A percentile compares a stretch with the other conserved stretches of the same genome.
Conservation (phyloP, 2,797 vertebrate species). For the Myotis pilosus region DNA sequence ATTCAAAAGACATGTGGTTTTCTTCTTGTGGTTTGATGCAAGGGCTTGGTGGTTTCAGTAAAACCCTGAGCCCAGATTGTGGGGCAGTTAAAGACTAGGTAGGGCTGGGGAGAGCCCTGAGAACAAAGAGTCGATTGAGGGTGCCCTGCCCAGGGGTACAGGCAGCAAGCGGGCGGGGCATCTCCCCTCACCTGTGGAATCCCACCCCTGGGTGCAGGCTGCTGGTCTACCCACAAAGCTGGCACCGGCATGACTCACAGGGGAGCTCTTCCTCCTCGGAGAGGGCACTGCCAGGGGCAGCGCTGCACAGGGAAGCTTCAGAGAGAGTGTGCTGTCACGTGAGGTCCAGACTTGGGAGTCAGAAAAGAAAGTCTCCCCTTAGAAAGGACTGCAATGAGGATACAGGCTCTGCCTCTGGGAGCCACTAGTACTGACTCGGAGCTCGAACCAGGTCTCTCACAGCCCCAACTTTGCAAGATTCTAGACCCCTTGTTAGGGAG, state of each 20-base stretch:
- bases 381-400: not conserved
- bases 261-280: not conserved
- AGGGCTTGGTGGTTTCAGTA: constrained; percentile 71
- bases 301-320: not conserved
- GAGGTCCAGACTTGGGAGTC: not conserved
- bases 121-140: constrained; percentile 78
- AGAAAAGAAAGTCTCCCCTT: not conserved
- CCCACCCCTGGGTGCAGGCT: not conserved
- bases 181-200: not conserved
- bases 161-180: constrained; percentile 24
- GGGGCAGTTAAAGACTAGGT: constrained; percentile 54
- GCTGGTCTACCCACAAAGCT: not conserved
- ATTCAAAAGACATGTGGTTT: constrained; percentile 80
- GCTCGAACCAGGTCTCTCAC: not conserved
- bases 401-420: not conserved
- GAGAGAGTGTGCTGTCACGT: not conserved
- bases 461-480: not conserved
- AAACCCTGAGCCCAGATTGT: constrained; percentile 77
- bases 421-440: not conserved
- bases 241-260: not conserved
- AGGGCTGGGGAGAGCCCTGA: constrained; percentile 39
- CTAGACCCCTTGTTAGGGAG: not conserved
- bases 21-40: constrained; percentile 81
- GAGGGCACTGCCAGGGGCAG: not conserved
- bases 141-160: not conserved